phyloP scores from a whole-genome alignment of 2,888 invertebrate species.

The Paralinhomoeus sp. region DNA sequence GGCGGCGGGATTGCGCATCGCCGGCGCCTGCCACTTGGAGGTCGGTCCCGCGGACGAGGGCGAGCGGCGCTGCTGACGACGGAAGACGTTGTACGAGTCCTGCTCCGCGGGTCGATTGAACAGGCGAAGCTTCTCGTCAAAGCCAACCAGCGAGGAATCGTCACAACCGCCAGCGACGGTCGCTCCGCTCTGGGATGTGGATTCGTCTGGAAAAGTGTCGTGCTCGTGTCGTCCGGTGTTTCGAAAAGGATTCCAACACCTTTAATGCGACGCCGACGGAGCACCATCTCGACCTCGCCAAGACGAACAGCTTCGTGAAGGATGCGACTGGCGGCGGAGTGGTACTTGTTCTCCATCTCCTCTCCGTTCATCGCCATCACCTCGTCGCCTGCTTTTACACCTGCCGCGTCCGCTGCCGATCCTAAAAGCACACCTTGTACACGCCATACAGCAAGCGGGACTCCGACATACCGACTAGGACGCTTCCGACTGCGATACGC shows the following conservation, averaged over 20 bases:
- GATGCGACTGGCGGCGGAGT: conserved; percentile 19
- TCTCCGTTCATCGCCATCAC: conserved; percentile 23
- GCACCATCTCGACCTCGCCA: conserved; percentile 11
- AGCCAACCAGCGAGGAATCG: conserved; percentile 1
- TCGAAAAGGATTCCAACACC: no score
- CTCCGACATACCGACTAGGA: conserved; percentile 15
- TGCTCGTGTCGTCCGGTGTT: no score
- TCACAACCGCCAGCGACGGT: no score
- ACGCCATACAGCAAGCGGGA: no score
- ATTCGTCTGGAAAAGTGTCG: no score
- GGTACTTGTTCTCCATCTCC: conserved; percentile 17
- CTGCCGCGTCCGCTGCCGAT: no score
- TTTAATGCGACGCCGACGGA: conserved; percentile 1
- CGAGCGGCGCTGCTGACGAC: not conserved
- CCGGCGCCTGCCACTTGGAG: no score
- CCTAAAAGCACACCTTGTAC: no score
- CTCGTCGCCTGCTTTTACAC: conserved; percentile 24
- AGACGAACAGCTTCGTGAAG: conserved; percentile 18
- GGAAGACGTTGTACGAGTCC: not conserved
- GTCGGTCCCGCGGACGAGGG: not conserved
- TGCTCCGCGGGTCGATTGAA: not conserved
- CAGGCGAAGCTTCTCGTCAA: conserved; percentile 2
- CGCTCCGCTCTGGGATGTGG: no score
- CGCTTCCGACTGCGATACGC: conserved; percentile 24
- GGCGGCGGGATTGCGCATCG: no score